phyloP scores from a whole-genome alignment of 1,140 invertebrate genomes.

The Berghia stephanieae region DNA sequence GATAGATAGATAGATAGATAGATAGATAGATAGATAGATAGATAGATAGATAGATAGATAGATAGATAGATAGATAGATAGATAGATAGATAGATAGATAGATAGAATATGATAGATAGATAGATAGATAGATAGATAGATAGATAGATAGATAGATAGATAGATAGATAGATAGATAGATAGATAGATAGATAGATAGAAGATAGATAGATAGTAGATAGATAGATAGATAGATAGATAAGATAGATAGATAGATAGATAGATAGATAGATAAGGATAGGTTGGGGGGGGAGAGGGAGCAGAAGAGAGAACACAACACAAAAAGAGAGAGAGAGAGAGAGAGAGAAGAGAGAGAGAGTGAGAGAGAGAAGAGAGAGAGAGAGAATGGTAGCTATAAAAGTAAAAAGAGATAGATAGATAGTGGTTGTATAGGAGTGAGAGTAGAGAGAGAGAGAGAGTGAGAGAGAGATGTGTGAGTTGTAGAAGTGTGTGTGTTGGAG shows the following conservation, averaged over 20 bases:
- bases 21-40: too few relatives aligned
- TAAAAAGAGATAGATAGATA: neutral
- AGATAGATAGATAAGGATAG: neutral
- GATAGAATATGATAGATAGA: neutral
- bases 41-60: neutral
- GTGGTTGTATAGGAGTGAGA: conserved; percentile 1
- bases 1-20: too few relatives aligned
- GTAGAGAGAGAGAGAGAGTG: neutral
- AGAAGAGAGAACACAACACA: neutral
- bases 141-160: neutral
- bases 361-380: neutral
- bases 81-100: conserved; percentile 3
- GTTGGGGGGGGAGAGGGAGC: conserved; percentile 1
- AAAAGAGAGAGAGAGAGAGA: neutral
- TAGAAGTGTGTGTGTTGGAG: too few relatives aligned
- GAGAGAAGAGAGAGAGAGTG: conserved; percentile 10
- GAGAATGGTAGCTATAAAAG: conserved; percentile 12
- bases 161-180: neutral
- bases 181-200: neutral
- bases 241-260: neutral
- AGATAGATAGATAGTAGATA: neutral
- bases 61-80: neutral
- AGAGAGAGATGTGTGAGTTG: too few relatives aligned
- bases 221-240: too few relatives aligned
- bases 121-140: neutral